Evolutionary conservation across 2,797 vertebrate genomes (phyloP), one percentile per base, ranked within the genome.

Genomic region (Pogoniulus pusillus): DNA sequence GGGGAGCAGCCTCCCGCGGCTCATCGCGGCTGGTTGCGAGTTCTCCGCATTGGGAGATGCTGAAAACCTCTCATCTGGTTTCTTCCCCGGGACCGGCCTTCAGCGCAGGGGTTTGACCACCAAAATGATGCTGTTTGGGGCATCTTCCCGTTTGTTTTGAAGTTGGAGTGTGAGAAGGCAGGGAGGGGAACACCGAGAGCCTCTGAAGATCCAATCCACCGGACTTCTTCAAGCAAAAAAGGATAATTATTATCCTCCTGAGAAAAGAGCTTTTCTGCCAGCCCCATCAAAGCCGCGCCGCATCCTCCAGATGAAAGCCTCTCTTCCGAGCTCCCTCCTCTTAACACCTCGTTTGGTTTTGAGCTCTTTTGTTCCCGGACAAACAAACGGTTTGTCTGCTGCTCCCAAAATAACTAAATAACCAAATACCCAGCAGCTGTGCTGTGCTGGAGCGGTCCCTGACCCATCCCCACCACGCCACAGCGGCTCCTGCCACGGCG

Each of bases 251-350:
- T 79, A 87, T 92, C 84, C 45, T 91, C 95, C 91, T 62, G 82
- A 93, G 96, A 92, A 83, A 59, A 90, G 94, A 93, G 89, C 89
- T 95, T 59, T 77, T 87, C 93, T 89, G 41, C n/a, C 8, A 32
- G 71, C 75, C 80, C 43, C 63, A 47, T 95, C 96, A 96, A 96
- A 97, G 74, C 60, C 6, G 0, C 34, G 4, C 89, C 12, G 53
- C 58, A 64, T 77, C 85, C 80, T 66, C 75, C 75, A 91, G 82
- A 95, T 96, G 94, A 97, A 96, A 97, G 96, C 85, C 16, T 10
- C 0, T 0, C 59, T 83, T 96, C 62, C 55, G 64, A 83, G 79
- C 69, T 82, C 59, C 14, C 76, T 87, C 74, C 75, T 82, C 93
- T 92, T 94, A 96, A 68, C 93, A 93, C 91, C 90, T 93, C 16